Percentiles rank a stretch among this genome's conserved stretches.
Evolutionary conservation across 2,797 vertebrate species (phyloP).

Genomic region (Podarcis lilfordi): DNA sequence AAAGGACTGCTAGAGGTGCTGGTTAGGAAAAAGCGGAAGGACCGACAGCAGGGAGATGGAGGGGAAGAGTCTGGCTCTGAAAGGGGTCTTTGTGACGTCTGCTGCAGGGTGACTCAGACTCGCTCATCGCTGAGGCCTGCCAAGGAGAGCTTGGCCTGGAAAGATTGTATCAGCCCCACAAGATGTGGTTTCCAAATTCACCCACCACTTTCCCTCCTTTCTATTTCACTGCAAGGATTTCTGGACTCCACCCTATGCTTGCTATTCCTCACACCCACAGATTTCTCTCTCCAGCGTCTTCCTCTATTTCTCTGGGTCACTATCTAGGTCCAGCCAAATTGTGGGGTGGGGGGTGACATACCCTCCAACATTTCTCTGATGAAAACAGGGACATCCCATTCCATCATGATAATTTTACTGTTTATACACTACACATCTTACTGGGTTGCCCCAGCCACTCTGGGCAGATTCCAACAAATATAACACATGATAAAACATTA

Average conservation of each 20-base stretch:
- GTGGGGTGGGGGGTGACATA: too few species aligned
- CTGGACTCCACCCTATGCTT: slow-evolving; percentile 55
- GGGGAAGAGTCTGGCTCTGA: slow-evolving; percentile 55
- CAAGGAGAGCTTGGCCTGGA: slow-evolving; percentile 62
- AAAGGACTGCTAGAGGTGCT: slow-evolving; percentile 15
- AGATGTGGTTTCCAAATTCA: slow-evolving; percentile 56
- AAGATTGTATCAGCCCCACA: slow-evolving; percentile 66
- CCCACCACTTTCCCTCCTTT: slow-evolving; percentile 49
- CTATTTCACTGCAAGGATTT: slow-evolving; percentile 51
- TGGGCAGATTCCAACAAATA: too few species aligned
- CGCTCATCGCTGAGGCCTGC: slow-evolving; percentile 24
- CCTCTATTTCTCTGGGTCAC: background rate
- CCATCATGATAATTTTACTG: too few species aligned
- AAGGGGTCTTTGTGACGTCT: slow-evolving; percentile 68
- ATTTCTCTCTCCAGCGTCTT: background rate
- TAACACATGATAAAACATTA: too few species aligned
- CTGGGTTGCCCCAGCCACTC: too few species aligned
- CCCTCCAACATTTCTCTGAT: too few species aligned
- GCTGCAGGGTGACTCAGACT: slow-evolving; percentile 64
- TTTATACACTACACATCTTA: too few species aligned
- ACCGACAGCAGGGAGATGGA: background rate
- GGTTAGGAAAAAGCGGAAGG: slow-evolving; percentile 2
- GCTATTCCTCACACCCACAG: background rate
- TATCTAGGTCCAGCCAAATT: too few species aligned
- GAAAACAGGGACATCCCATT: too few species aligned